Percentiles rank a stretch among this genome's conserved stretches.
phyloP scores from a whole-genome alignment of 2,113 vertebrate species.

The Atrichornis clamosus region DNA sequence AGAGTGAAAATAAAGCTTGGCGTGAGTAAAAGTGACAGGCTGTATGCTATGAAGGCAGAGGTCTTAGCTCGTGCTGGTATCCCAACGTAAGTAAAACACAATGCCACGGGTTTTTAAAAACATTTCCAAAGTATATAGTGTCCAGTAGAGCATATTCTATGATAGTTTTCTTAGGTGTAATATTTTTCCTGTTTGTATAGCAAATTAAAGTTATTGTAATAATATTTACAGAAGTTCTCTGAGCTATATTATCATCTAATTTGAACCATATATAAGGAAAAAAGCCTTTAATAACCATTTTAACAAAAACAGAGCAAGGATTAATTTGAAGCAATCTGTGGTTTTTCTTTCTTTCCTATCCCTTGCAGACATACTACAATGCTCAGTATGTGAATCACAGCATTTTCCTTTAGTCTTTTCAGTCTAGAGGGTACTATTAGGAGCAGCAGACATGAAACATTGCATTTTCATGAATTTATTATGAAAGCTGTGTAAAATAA shows the following conservation, averaged over 20 bases:
- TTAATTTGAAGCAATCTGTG: conserved; percentile 60
- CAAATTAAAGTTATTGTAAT: neutral
- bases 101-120: neutral
- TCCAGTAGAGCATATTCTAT: neutral
- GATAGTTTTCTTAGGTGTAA: neutral
- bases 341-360: conserved; percentile 55
- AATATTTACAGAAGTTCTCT: conserved; percentile 5
- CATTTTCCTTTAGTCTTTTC: conserved; percentile 61
- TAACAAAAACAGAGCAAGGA: conserved; percentile 30
- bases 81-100: conserved; percentile 86
- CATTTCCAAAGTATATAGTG: neutral
- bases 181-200: neutral
- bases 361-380: conserved; percentile 37
- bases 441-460: conserved; percentile 46
- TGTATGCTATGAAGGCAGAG: conserved; percentile 97
- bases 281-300: conserved; percentile 22
- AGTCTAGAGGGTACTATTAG: conserved; percentile 46
- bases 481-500: neutral
- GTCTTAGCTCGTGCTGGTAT: conserved; percentile 95
- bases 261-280: neutral
- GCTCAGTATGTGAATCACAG: conserved; percentile 46
- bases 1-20: conserved; percentile 99
- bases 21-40: conserved; percentile 94
- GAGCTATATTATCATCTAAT: neutral
- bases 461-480: conserved; percentile 14